Conservation (phyloP, 1,140 invertebrate species). For the Drosophila mojavensis region DNA sequence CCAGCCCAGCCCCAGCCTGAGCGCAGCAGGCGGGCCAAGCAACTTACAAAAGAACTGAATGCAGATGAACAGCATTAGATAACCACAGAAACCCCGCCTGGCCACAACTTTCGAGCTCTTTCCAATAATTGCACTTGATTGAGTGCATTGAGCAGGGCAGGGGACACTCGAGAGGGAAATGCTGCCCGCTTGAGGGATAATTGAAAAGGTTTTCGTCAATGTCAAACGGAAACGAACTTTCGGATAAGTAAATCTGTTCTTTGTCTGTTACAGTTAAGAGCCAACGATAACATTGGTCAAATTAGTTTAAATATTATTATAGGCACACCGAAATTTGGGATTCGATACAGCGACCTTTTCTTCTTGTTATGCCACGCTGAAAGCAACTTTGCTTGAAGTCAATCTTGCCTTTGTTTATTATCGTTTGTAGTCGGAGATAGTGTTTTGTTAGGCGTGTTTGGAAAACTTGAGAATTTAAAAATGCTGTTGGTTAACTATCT, state of each 20-base stretch:
- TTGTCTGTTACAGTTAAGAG: too few species aligned
- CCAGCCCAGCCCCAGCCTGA: constrained; percentile 1
- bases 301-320: neutral
- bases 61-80: constrained; percentile 61
- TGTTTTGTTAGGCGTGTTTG: too few species aligned
- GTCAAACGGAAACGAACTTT: neutral
- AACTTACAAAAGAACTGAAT: constrained; percentile 22
- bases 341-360: neutral
- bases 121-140: constrained; percentile 60
- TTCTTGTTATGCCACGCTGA: neutral
- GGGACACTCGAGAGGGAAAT: neutral
- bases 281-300: too few species aligned
- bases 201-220: constrained; percentile 10
- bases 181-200: constrained; percentile 11
- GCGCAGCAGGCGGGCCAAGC: constrained; percentile 20
- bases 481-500: too few species aligned
- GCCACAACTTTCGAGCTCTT: constrained; percentile 17
- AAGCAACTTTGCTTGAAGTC: neutral
- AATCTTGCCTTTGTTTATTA: neutral
- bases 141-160: constrained; percentile 25
- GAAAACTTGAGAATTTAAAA: too few species aligned
- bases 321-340: neutral
- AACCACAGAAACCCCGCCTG: constrained; percentile 24
- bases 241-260: neutral
- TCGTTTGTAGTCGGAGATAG: neutral